Base-by-base conservation (phyloP, 23 tunicate species). In the Halocynthia roretzi region DNA sequence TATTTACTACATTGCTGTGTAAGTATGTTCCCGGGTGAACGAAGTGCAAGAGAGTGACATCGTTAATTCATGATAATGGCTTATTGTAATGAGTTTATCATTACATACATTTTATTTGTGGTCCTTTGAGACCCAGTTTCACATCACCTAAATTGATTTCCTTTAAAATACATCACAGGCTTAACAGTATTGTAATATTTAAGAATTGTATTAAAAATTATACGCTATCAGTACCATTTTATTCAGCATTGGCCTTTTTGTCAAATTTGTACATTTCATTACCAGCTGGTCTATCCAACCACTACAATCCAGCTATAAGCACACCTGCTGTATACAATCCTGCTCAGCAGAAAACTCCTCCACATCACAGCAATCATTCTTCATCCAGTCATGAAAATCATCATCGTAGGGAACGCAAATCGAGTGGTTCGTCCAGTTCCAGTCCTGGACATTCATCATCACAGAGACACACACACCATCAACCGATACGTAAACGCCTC, bases 401-500 rank as follows among this genome's bases (percentile, higher is more conserved):
- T 4, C n/a, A 60, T 4, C 17, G 64, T 15, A 61, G 81, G 19
- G 78, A 74, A 54, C 20, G 78, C 22, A 74, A 74, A 54, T 8
- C 14, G 8, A 84, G 83, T 49, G 69, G 51, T 2, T 81, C 70
- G 15, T 53, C 72, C 5, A 83, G 87, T 70, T 72, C 79, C n/a
- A 78, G 84, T 58, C 84, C 67, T 67, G 62, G 10, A 12, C 17
- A 74, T 56, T 22, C 64, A 14, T 14, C 78, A 8, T 54, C 18
- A 54, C 78, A 52, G 14, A 48, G 23, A 12, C 55, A 74, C 15
- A 22, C 78, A 8, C 44, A 31, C 64, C n/a, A 62, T 51, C 71
- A 65, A 7, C 72, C 86, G 7, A 50, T 83, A 20, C 75, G 97
- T 6, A 82, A 90, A 23, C 86, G 87, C 11, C 56, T 90, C 7